Evolutionary conservation across 2,113 vertebrate genomes (phyloP).

Genomic region (Prietella phreatophila): DNA sequence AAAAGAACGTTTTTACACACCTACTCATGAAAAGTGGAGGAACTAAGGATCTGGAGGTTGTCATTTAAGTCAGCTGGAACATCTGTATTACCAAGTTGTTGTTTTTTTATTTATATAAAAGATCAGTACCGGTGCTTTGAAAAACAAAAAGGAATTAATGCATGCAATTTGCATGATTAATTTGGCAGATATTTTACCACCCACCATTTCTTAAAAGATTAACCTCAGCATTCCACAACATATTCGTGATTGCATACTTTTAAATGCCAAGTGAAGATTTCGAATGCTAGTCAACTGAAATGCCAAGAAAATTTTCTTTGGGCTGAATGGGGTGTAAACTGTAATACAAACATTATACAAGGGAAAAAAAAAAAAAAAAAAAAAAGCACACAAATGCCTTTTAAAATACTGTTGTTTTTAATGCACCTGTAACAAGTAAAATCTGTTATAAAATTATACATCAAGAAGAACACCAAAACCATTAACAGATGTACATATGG

Average conservation of each 20-base stretch:
- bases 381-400: neutral
- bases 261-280: no score
- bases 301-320: no score
- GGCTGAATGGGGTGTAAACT: no score
- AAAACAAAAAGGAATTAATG: neutral
- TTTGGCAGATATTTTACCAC: neutral
- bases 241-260: neutral
- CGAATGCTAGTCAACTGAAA: no score
- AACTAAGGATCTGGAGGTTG: no score
- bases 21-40: no score
- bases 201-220: neutral
- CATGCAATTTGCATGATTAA: neutral
- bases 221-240: neutral
- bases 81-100: neutral
- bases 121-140: neutral
- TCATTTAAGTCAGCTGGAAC: neutral
- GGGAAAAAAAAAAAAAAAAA: no score
- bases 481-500: neutral
- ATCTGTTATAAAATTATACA: neutral
- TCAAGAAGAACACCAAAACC: conserved; percentile 43
- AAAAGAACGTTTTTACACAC: no score
- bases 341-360: neutral
- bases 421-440: neutral
- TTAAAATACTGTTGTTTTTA: conserved; percentile 12
- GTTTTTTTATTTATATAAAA: neutral